phyloP scores from a whole-genome alignment of 92 coral and sea anemone species.

The Epizoanthus ramosus region DNA sequence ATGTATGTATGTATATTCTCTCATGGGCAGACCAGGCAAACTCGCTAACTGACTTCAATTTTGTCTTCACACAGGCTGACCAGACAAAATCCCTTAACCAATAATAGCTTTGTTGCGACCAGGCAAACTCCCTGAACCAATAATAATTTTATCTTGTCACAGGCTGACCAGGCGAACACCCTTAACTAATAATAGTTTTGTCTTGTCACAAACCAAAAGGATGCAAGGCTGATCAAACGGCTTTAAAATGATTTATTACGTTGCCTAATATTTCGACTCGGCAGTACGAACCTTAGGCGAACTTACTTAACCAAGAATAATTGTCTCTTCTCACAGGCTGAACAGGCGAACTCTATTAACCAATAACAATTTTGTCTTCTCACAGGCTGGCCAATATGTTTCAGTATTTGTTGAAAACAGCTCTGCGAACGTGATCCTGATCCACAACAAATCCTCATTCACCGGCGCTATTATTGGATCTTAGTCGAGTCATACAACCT shows the following conservation, averaged over 20 bases:
- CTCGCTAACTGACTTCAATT: neutral
- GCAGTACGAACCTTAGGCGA: no score
- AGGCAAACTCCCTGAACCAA: neutral
- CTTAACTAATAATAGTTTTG: no score
- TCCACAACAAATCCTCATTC: constrained; percentile 80
- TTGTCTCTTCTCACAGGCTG: no score
- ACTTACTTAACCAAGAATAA: no score
- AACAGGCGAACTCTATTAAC: neutral
- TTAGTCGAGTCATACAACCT: constrained; percentile 1
- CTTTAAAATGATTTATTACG: no score
- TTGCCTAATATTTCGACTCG: no score
- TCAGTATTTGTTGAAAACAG: constrained; percentile 95
- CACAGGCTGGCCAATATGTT: constrained; percentile 88
- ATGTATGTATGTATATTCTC: no score
- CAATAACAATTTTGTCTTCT: neutral
- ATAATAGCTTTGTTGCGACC: constrained; percentile 28
- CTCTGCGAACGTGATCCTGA: constrained; percentile 79
- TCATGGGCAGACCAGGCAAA: no score
- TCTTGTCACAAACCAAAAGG: no score
- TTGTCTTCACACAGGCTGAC: constrained; percentile 69
- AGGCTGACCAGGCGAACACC: neutral
- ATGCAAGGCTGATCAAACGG: no score
- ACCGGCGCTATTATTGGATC: constrained; percentile 92
- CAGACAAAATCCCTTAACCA: constrained; percentile 3
- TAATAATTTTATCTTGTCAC: no score